phyloP scores from a whole-genome alignment of 1,140 invertebrate genomes.

The Drosophila ogumai region DNA sequence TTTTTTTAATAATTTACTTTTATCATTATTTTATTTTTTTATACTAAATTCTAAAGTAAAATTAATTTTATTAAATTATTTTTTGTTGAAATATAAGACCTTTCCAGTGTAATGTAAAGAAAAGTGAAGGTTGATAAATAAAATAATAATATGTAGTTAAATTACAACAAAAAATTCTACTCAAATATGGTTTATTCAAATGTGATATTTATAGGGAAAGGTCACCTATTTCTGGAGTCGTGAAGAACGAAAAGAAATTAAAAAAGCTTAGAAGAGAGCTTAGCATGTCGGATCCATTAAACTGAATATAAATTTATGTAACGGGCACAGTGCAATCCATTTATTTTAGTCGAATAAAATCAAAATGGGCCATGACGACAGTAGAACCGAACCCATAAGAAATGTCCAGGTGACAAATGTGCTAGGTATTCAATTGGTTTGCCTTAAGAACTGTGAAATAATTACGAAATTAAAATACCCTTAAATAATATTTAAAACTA shows the following conservation, averaged over 20 bases:
- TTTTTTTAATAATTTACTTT: neutral
- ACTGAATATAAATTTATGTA: conserved; percentile 67
- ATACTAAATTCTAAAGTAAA: neutral
- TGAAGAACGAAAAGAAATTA: conserved; percentile 1
- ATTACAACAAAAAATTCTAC: neutral
- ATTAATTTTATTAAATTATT: neutral
- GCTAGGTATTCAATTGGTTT: conserved; percentile 42
- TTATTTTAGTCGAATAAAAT: conserved; percentile 37
- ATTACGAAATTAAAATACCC: conserved; percentile 18
- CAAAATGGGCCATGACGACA: conserved; percentile 47
- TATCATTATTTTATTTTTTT: neutral
- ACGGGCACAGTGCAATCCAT: conserved; percentile 51
- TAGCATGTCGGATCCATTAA: conserved; percentile 26
- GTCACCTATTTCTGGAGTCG: conserved; percentile 2
- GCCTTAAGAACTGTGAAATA: conserved; percentile 35
- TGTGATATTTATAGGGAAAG: conserved; percentile 13
- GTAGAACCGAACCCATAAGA: conserved; percentile 12
- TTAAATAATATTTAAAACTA: neutral
- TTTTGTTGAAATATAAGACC: neutral
- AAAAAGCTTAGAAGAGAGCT: conserved; percentile 1
- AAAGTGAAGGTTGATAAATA: conserved; percentile 5
- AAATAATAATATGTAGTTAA: neutral
- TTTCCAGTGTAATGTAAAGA: neutral
- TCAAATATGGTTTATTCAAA: neutral
- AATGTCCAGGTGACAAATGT: conserved; percentile 33